Percentiles rank a stretch among this genome's conserved stretches.
Evolutionary conservation across 2,888 invertebrate genomes (phyloP).

Genomic region (Kuschelorhynchus macadamiae): DNA sequence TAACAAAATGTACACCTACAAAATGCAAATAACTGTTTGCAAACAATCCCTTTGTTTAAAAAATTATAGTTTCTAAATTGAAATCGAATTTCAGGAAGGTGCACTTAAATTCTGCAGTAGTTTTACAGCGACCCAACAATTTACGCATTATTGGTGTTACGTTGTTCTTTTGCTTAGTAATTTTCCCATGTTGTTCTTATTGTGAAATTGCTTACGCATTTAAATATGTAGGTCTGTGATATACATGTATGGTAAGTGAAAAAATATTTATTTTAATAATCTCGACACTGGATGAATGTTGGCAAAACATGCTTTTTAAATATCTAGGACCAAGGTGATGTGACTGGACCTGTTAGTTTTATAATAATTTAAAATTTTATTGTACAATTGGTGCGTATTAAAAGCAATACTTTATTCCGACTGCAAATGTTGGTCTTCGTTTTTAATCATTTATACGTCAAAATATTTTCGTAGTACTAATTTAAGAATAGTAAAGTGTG

Average conservation of each 20-base stretch:
- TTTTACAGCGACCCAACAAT: no score
- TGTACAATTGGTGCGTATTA: constrained; percentile 65
- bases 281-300: constrained; percentile 56
- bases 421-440: constrained; percentile 64
- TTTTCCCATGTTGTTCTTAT: constrained; percentile 3
- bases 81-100: no score
- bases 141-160: no score
- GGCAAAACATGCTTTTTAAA: constrained; percentile 60
- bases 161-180: constrained; percentile 13
- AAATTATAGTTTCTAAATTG: no score
- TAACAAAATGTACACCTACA: no score
- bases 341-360: constrained; percentile 35
- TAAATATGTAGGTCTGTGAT: constrained; percentile 70
- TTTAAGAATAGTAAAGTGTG: background rate
- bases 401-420: constrained; percentile 68
- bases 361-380: constrained; percentile 33
- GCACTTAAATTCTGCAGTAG: no score
- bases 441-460: constrained; percentile 47
- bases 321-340: constrained; percentile 66
- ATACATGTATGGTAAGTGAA: constrained; percentile 68
- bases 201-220: constrained; percentile 49
- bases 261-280: constrained; percentile 61
- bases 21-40: no score
- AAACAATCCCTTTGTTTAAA: no score
- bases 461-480: background rate